These are phyloP conservation scores for Lasioglossum figueresi DNA, from an alignment of 2,888 invertebrate genomes.

Conservation along the genomic window DNA sequence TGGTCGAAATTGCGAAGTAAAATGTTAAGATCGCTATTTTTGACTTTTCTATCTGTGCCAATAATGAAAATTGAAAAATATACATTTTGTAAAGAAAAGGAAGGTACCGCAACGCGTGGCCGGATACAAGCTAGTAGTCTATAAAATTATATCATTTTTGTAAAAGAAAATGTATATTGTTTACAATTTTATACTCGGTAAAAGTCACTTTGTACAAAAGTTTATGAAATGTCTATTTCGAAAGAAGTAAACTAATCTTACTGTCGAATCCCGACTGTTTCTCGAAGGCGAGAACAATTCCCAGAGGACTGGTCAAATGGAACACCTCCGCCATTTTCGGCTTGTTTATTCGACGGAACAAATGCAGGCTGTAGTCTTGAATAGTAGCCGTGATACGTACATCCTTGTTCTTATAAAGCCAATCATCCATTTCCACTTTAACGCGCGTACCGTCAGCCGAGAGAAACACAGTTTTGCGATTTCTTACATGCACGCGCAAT, in stretches of 20 bases:
- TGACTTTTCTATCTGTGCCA: too few relatives aligned
- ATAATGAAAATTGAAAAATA: too few relatives aligned
- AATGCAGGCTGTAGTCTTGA: conserved; percentile 63
- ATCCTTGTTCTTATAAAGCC: conserved; percentile 68
- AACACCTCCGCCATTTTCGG: conserved; percentile 60
- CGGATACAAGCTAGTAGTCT: too few relatives aligned
- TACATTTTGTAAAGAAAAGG: too few relatives aligned
- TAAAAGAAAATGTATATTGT: background rate
- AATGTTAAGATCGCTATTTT: too few relatives aligned
- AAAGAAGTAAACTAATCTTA: background rate
- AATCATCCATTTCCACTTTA: conserved; percentile 70
- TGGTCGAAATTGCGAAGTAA: too few relatives aligned
- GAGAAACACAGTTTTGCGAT: conserved; percentile 65
- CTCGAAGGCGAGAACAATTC: conserved; percentile 74
- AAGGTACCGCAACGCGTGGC: too few relatives aligned
- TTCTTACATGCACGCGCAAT: conserved; percentile 72
- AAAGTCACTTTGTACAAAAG: background rate
- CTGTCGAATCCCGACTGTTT: conserved; percentile 20
- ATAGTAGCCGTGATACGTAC: conserved; percentile 69
- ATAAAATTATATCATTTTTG: too few relatives aligned
- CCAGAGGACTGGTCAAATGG: conserved; percentile 73
- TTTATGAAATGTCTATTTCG: background rate
- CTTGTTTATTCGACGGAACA: conserved; percentile 58
- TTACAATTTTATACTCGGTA: background rate
- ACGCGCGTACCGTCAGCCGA: conserved; percentile 75